These are phyloP conservation scores for Ectemnius lituratus DNA, from an alignment of 2,888 invertebrate species.

Conservation along the genomic window DNA sequence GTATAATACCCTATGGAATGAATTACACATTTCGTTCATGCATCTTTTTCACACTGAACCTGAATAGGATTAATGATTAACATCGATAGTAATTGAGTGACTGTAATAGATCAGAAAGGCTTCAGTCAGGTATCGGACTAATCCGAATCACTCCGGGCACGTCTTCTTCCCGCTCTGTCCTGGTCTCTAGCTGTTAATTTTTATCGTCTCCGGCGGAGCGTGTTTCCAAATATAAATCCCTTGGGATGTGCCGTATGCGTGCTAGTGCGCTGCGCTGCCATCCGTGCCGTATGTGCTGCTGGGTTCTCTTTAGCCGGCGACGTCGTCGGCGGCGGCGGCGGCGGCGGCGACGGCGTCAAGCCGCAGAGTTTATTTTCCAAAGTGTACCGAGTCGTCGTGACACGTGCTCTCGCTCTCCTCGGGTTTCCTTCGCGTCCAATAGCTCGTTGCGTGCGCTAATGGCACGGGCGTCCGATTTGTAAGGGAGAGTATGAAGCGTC, in stretches of 20 bases:
- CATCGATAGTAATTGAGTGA: too few relatives aligned
- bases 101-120: too few relatives aligned
- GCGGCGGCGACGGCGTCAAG: not conserved
- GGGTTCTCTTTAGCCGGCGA: constrained; percentile 23
- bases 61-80: too few relatives aligned
- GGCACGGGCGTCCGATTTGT: not conserved
- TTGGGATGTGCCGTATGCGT: constrained; percentile 17
- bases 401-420: constrained; percentile 52
- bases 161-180: too few relatives aligned
- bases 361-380: constrained; percentile 65
- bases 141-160: too few relatives aligned
- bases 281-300: constrained; percentile 37
- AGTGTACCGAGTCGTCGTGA: constrained; percentile 51
- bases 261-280: constrained; percentile 50
- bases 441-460: not conserved
- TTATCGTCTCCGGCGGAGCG: constrained; percentile 50
- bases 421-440: constrained; percentile 1
- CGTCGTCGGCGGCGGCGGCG: not conserved
- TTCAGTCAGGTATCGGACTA: too few relatives aligned
- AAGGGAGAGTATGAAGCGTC: not conserved
- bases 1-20: too few relatives aligned
- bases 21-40: too few relatives aligned
- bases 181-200: constrained; percentile 48
- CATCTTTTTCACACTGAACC: too few relatives aligned
- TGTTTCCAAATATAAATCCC: constrained; percentile 73